Percentiles rank a stretch among this genome's conserved stretches.
These are phyloP conservation scores for Tenthredo amoena DNA, from an alignment of 2,888 invertebrate genomes.

Conservation along the genomic window DNA sequence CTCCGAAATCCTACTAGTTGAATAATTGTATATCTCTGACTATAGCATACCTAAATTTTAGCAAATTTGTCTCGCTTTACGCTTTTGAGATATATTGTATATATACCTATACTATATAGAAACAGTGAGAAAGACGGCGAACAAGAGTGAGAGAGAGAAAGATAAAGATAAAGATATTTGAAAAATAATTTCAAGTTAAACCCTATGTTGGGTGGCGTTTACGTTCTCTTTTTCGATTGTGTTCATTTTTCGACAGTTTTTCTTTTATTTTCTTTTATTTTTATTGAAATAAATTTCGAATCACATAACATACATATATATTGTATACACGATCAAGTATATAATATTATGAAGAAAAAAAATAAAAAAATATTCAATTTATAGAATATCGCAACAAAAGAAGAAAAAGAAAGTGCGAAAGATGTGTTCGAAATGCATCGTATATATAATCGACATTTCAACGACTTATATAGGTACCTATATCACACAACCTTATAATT, in stretches of 20 bases:
- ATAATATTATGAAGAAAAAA: too few species aligned
- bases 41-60: neutral
- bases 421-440: neutral
- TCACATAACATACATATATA: neutral
- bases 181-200: neutral
- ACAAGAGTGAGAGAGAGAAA: neutral
- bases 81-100: neutral
- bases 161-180: neutral
- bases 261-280: too few species aligned
- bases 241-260: neutral
- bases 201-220: neutral
- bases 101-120: neutral
- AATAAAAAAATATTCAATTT: too few species aligned
- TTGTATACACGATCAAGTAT: neutral
- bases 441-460: neutral
- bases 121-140: neutral
- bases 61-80: constrained; percentile 2
- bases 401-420: too few species aligned
- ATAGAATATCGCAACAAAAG: neutral
- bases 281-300: neutral
- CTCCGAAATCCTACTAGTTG: neutral
- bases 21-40: neutral
- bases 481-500: neutral
- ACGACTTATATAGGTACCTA: neutral
- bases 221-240: neutral